Conservation (phyloP, 2,888 invertebrate genomes). For the Theretra japonica region DNA sequence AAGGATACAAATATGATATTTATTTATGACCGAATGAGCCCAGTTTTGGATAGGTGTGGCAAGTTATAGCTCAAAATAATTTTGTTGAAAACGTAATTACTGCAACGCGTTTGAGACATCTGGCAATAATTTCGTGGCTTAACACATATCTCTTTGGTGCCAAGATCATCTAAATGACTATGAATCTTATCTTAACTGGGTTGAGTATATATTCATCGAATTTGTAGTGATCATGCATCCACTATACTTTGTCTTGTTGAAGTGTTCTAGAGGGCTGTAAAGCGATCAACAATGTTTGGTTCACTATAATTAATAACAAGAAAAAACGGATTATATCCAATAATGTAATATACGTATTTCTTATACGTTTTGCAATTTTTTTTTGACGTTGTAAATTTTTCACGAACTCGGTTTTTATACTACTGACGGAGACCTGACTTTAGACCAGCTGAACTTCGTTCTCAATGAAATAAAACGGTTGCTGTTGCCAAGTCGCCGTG, state of each 20-base stretch:
- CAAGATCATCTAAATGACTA: conserved; percentile 1
- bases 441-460: conserved; percentile 70
- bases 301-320: not conserved
- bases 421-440: conserved; percentile 51
- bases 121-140: not conserved
- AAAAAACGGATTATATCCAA: not conserved
- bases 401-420: conserved; percentile 35
- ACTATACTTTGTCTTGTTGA: not conserved
- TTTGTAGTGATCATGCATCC: not conserved
- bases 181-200: not conserved
- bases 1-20: not conserved
- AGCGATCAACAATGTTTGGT: not conserved
- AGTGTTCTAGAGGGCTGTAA: not conserved
- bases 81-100: not conserved
- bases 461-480: conserved; percentile 62
- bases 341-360: no score
- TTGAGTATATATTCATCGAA: not conserved
- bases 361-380: no score
- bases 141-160: not conserved
- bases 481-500: conserved; percentile 73
- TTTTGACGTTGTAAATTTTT: not conserved
- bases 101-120: conserved; percentile 4
- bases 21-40: not conserved
- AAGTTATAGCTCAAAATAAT: not conserved
- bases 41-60: no score